Conservation (phyloP, 2,888 invertebrate genomes). For the Leptogaster cylindrica region DNA sequence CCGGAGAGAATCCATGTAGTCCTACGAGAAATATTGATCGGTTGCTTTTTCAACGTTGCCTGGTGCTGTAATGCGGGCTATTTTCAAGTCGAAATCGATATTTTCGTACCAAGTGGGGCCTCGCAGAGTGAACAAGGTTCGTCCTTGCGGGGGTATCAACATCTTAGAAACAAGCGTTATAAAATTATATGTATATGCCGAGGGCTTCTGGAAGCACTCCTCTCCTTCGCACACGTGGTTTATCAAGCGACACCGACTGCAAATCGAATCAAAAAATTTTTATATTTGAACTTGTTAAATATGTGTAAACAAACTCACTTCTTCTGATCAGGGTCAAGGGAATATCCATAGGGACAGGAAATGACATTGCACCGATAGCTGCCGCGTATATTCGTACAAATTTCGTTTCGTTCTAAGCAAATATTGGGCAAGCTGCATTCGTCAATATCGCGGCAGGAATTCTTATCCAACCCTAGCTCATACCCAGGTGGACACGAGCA, state of each 20-base stretch:
- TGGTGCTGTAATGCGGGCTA: constrained; percentile 72
- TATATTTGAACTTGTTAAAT: not conserved
- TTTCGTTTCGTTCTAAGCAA: constrained; percentile 69
- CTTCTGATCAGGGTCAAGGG: constrained; percentile 75
- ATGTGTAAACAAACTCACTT: constrained; percentile 81
- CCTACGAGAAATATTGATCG: constrained; percentile 67
- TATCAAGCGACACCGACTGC: constrained; percentile 79
- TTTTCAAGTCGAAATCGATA: constrained; percentile 76
- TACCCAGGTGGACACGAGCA: constrained; percentile 85
- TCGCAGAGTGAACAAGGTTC: constrained; percentile 85
- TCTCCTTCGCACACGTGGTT: constrained; percentile 73
- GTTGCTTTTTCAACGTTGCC: constrained; percentile 67
- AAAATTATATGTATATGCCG: constrained; percentile 91
- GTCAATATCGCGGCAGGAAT: constrained; percentile 83
- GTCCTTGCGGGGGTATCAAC: constrained; percentile 67
- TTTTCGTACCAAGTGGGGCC: constrained; percentile 78
- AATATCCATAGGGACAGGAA: constrained; percentile 84
- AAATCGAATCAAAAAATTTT: not conserved
- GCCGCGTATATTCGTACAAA: constrained; percentile 91
- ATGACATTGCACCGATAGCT: constrained; percentile 86
- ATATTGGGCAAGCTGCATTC: constrained; percentile 67
- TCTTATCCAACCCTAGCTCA: constrained; percentile 73
- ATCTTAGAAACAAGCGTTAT: constrained; percentile 88
- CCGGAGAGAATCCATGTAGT: too few species aligned
- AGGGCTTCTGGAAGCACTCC: constrained; percentile 80